Base-by-base conservation (phyloP, 1,140 invertebrate genomes). In the Papilio aristodemus region DNA sequence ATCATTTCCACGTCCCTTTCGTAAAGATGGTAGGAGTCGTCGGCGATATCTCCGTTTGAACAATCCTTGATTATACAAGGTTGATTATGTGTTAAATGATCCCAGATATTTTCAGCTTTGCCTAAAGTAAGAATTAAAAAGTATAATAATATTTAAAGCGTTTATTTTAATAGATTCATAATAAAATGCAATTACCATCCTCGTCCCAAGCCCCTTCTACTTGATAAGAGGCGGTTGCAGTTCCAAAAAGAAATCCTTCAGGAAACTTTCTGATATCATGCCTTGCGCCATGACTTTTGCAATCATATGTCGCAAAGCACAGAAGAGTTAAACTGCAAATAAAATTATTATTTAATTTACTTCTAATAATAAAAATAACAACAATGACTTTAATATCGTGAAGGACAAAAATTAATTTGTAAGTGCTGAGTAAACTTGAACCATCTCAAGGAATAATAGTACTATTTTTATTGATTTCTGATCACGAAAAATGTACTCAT, bases 131-230 rank as follows among this genome's bases (percentile, higher is more conserved):
- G 11, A 36, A 13, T 43, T 43, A 36, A 14, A 17, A 0, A 69
- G 37, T 36, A 11, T 36, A 10, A 32, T 58, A 0, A 46, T 37
- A 11, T 19, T 3, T 7, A 13, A n/a, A 17, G 0, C 27, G 17
- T 14, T 14, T 17, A 5, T 19, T 68, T 11, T 25, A 32, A 57
- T 8, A 0, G 10, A 32, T 58, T 27, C 27, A 32, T 36, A 25
- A 17, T 46, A 43, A 41, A 25, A 37, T 38, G 46, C 37, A 25
- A 84, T 38, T 43, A 93, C 93, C 93, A 76, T 92, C 91, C 59
- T 82, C 90, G 82, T 94, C 93, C 94, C 94, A 95, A 9, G 80
- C 93, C 25, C 94, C 94, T 91, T 95, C 94, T 19, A 95, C 89
- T 89, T 95, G 94, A 84, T 94, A 94, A 1, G 94, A 83, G 0